Evolutionary conservation across 2,888 invertebrate species (phyloP), one percentile per base, ranked within the genome.

Genomic region (Cataglyphis livida): DNA sequence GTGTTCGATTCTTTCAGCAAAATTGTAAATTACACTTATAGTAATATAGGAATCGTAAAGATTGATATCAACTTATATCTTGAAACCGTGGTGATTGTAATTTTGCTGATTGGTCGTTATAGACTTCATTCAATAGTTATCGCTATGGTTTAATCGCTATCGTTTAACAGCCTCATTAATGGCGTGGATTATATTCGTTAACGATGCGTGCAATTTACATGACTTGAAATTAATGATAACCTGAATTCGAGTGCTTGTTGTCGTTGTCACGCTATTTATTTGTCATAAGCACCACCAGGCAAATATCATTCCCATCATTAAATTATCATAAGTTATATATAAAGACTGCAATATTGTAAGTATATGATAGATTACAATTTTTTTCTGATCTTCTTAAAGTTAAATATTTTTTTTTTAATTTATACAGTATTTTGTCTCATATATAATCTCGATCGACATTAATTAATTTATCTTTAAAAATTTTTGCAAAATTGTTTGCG

Each of bases 91-190:
- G 9, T 35, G 21, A 15, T 18, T 57, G n/a, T 7, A 10, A 38
- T 73, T 25, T 6, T 41, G 28, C n/a, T 21, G 41, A 1, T 41
- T 61, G 21, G 41, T 38, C 38, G 41, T 15, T 41, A 6, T 5
- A 64, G 64, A 12, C 21, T 41, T 62, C 32, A 21, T 62, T 62
- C 35, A 35, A 74, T 44, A 62, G 21, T 62, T 71, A 84, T 83
- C 82, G 84, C 75, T 75, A 44, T 44, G 18, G 44, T 65, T 21
- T 88, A 86, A 88, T 86, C 76, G 82, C 85, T 79, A 85, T 65
- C 78, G 64, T 44, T 12, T 44, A 44, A 85, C 82, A 82, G 68
- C 64, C 82, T 81, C 65, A 86, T 87, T 84, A 88, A 86, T 73
- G 41, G 21, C 18, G 41, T 75, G 84, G 84, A 87, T 90, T 90